Evolutionary conservation across 2,113 vertebrate genomes (phyloP), one percentile per base, ranked within the genome.

Genomic region (Hypocryptadius cinnamomeus): DNA sequence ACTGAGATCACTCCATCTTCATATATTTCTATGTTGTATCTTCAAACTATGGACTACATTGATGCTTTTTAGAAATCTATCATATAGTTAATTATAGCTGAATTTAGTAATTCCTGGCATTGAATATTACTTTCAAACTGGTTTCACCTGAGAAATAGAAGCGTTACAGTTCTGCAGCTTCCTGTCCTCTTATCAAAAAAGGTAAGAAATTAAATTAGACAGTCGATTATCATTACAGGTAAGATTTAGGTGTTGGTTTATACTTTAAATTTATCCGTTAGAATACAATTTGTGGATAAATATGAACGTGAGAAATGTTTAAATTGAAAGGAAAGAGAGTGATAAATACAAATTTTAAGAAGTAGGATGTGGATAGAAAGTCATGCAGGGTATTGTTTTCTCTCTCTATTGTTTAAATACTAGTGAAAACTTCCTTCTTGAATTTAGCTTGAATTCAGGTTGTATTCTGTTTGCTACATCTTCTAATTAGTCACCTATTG

Each of bases 331-430:
- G 27, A 74, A 45, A 61, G 42, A 85, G 22, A 72, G 4, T 27
- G 40, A 37, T 65, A 73, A 82, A 54, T 54, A 44, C 12, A 87
- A 77, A 85, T 64, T 87, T 40, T 53, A 65, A 90, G 45, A 14
- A 72, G 53, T 51, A 74, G 47, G 48, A 69, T 88, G n/a, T 84
- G 39, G 30, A 48, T 77, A 64, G 47, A 87, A n/a, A n/a, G 16
- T 66, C 0, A 0, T 60, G 30, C 8, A 30, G 23, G 2, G 5
- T 6, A 17, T 11, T 42, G 48, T 56, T 64, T 68, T 28, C 17
- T 48, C 23, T 54, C n/a, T n/a, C n/a, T n/a, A n/a, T n/a, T n/a
- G n/a, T 94, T 89, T 92, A 84, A 91, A 76, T 76, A 54, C 12
- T 48, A 48, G 15, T 77, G 61, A 64, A 81, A 68, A 54, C 19